These are phyloP conservation scores for Callaeas wilsoni DNA, from an alignment of 2,113 vertebrate species.

Conservation along the genomic window DNA sequence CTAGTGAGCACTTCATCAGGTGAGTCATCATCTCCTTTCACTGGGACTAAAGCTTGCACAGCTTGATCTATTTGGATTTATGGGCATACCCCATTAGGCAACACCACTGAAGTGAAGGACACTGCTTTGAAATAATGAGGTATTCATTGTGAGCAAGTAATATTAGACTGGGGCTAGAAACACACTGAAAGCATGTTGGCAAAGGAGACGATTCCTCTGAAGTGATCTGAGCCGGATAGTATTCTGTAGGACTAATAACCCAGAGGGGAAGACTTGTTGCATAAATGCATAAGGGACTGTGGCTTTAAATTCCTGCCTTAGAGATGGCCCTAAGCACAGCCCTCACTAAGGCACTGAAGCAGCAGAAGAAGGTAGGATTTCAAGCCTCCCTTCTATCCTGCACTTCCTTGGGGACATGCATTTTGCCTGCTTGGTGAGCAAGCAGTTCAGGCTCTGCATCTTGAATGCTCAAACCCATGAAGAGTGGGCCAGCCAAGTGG, in stretches of 20 bases:
- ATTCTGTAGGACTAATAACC: not conserved
- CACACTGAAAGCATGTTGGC: not conserved
- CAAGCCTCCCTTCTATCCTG: not conserved
- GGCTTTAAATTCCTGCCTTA: not conserved
- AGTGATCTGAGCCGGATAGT: not conserved
- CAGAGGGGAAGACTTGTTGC: not conserved
- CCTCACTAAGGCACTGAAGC: not conserved
- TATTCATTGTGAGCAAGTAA: not conserved
- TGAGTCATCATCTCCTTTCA: conserved; percentile 46
- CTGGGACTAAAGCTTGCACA: conserved; percentile 30
- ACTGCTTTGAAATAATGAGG: conserved; percentile 11
- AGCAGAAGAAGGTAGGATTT: not conserved
- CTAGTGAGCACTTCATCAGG: conserved; percentile 34
- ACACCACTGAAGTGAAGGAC: not conserved
- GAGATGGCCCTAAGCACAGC: not conserved
- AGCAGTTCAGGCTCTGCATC: not conserved
- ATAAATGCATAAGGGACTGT: not conserved
- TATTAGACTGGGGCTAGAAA: not conserved
- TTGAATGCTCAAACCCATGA: not conserved
- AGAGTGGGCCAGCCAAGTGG: not conserved
- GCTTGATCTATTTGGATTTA: conserved; percentile 34
- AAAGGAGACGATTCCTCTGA: not conserved
- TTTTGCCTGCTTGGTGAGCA: not conserved
- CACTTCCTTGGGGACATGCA: not conserved
- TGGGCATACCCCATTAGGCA: not conserved